phyloP scores from a whole-genome alignment of 2,113 vertebrate genomes.

The Dasyornis broadbenti region DNA sequence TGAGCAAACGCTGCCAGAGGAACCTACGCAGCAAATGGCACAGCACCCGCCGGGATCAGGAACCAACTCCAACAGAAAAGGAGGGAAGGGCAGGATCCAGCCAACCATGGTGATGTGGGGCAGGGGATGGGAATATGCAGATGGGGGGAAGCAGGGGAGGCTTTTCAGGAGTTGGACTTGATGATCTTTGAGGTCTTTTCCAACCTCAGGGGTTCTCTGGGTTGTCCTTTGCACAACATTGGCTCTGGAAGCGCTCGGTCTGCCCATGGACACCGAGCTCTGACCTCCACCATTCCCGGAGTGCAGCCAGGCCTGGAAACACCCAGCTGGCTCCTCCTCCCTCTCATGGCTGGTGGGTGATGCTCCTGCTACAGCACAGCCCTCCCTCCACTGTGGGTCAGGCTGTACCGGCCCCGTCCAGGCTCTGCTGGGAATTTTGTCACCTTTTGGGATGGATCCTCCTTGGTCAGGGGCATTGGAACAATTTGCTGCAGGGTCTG shows the following conservation, averaged over 20 bases:
- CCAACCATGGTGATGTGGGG: not conserved
- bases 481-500: not conserved
- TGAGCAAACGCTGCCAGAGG: conserved; percentile 53
- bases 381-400: not conserved
- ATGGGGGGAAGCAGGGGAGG: conserved; percentile 40
- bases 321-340: not conserved
- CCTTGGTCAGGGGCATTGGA: not conserved
- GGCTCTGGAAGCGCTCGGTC: not conserved
- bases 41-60: not conserved
- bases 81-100: conserved; percentile 1
- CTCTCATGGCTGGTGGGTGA: rapidly evolving
- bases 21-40: conserved; percentile 26
- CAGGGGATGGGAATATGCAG: not conserved
- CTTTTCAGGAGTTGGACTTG: not conserved
- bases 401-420: rapidly evolving
- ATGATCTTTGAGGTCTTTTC: not conserved
- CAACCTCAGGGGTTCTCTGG: not conserved
- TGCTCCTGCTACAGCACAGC: not conserved
- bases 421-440: not conserved
- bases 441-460: not conserved
- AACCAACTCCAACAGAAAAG: not conserved
- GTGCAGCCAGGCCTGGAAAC: not conserved
- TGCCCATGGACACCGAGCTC: rapidly evolving
- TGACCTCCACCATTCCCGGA: not conserved
- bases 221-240: rapidly evolving